Evolutionary conservation across 2,113 vertebrate species (phyloP).

Genomic region (Tachycineta bicolor): DNA sequence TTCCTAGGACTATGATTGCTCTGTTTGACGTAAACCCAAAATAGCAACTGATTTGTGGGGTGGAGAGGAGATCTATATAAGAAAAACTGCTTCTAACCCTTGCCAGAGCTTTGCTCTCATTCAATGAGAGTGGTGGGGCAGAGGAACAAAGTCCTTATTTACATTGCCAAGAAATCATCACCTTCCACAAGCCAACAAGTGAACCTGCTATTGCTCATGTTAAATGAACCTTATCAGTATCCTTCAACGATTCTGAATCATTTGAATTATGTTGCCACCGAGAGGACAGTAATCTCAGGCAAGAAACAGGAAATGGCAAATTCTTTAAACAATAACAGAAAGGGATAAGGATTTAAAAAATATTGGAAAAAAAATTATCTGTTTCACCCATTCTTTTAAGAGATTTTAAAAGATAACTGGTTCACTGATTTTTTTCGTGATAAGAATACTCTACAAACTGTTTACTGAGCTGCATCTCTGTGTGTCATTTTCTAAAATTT

Average conservation of each 20-base stretch:
- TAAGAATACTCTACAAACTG: neutral
- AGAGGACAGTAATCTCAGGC: neutral
- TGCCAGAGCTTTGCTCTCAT: neutral
- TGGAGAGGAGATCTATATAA: neutral
- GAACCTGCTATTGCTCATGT: neutral
- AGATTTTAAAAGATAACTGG: neutral
- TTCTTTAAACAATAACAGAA: neutral
- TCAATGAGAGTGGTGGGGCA: neutral
- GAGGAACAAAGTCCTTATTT: neutral
- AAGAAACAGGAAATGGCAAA: neutral
- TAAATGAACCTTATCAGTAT: neutral
- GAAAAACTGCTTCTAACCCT: neutral
- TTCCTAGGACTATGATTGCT: neutral
- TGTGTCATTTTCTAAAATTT: conserved; percentile 14
- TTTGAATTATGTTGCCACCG: neutral
- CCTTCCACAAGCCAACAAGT: neutral
- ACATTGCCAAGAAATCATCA: conserved; percentile 6
- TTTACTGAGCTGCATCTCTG: neutral
- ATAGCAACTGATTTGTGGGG: neutral
- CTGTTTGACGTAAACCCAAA: neutral
- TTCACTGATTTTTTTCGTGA: neutral
- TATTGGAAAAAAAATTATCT: neutral
- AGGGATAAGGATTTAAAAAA: neutral
- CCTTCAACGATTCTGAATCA: neutral
- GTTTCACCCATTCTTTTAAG: neutral